A percentile compares a stretch with the other conserved stretches of the same genome.
Conservation (phyloP, 2,113 vertebrate genomes). For the Seriola rivoliana region DNA sequence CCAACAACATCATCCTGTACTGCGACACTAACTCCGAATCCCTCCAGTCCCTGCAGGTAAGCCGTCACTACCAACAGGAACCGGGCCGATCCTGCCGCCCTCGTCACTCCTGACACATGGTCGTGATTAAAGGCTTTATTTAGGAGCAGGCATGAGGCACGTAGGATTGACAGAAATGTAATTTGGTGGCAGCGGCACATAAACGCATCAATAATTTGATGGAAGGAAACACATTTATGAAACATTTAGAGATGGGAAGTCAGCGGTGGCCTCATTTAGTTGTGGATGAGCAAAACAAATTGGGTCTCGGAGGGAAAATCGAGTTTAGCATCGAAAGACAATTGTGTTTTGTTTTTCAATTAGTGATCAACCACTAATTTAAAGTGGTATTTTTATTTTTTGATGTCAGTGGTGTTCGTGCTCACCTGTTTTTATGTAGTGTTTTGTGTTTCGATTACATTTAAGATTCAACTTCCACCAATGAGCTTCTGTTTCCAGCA, state of each 20-base stretch:
- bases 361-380: not conserved
- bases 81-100: not conserved
- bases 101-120: not conserved
- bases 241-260: not conserved
- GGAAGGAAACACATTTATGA: constrained; percentile 29
- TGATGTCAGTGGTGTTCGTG: not conserved
- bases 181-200: constrained; percentile 26
- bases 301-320: not conserved
- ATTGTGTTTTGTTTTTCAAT: not conserved
- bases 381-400: not conserved
- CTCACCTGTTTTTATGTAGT: not conserved
- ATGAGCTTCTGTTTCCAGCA: not conserved
- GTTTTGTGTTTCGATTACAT: not conserved
- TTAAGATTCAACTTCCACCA: not conserved
- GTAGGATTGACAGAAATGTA: constrained; percentile 19
- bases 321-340: not conserved
- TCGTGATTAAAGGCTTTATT: constrained; percentile 53
- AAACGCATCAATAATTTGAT: constrained; percentile 42
- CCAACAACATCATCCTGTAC: constrained; percentile 98
- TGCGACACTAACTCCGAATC: constrained; percentile 94
- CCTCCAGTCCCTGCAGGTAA: constrained; percentile 96
- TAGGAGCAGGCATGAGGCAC: constrained; percentile 9
- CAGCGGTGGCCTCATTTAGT: not conserved
- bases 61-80: not conserved
- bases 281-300: not conserved